Evolutionary conservation across 2,888 invertebrate genomes (phyloP).

Genomic region (Ochlodes sylvanus): DNA sequence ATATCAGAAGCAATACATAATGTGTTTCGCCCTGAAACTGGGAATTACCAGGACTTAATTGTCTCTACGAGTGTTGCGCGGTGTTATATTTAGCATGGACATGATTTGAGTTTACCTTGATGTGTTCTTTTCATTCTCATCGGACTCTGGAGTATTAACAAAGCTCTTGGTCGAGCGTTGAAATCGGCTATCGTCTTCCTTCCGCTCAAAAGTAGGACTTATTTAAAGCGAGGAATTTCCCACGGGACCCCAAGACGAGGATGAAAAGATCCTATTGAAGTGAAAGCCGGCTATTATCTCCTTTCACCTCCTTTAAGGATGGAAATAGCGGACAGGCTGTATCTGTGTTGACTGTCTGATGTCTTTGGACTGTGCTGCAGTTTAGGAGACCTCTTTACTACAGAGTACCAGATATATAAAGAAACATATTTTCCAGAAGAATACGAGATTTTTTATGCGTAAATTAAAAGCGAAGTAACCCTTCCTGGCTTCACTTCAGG

Average conservation of each 20-base stretch:
- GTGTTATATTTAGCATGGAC: background rate
- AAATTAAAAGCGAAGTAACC: too few relatives aligned
- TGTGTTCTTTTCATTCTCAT: background rate
- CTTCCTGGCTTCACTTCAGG: too few relatives aligned
- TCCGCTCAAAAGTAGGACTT: slow-evolving; percentile 14
- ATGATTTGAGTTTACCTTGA: background rate
- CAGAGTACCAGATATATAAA: too few relatives aligned
- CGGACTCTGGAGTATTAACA: background rate
- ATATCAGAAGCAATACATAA: too few relatives aligned
- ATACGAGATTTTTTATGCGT: too few relatives aligned
- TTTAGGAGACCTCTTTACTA: background rate
- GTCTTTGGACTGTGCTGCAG: background rate
- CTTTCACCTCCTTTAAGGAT: background rate
- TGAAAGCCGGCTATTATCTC: background rate
- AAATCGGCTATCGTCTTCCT: slow-evolving; percentile 6
- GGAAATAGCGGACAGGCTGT: background rate
- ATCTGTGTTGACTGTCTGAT: background rate
- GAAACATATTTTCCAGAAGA: too few relatives aligned
- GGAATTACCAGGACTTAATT: too few relatives aligned
- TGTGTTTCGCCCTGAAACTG: too few relatives aligned
- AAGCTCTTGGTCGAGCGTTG: background rate
- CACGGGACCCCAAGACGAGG: slow-evolving; percentile 8
- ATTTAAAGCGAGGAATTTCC: slow-evolving; percentile 23
- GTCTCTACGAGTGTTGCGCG: too few relatives aligned
- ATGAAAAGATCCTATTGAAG: slow-evolving; percentile 20